These are phyloP conservation scores for Rhopilema esculentum DNA, from an alignment of 30 jellyfish, hydroid and myxozoan species.

Conservation along the genomic window DNA sequence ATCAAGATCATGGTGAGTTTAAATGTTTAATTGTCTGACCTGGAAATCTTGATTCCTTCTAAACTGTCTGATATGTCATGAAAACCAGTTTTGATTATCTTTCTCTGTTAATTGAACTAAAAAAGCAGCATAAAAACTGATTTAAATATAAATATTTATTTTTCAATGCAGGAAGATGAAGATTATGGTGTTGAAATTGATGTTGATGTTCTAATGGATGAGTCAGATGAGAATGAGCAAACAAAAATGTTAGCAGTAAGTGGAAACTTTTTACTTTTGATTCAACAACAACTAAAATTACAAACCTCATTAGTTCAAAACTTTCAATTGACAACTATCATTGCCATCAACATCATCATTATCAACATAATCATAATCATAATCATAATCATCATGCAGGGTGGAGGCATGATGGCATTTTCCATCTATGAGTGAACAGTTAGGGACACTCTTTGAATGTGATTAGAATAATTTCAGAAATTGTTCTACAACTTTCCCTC, in stretches of 20 bases:
- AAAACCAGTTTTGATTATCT: background rate
- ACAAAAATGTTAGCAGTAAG: conserved; percentile 67
- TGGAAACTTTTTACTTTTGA: background rate
- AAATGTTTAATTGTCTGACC: too few species aligned
- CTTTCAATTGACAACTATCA: too few species aligned
- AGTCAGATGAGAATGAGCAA: conserved; percentile 63
- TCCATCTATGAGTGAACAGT: too few species aligned
- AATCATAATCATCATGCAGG: too few species aligned
- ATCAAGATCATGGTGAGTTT: too few species aligned
- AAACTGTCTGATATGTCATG: background rate
- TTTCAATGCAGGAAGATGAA: conserved; percentile 78
- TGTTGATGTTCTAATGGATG: conserved; percentile 75
- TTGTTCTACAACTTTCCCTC: background rate
- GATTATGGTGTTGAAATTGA: conserved; percentile 80
- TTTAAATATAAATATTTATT: background rate
- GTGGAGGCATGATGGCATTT: too few species aligned
- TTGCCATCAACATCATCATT: too few species aligned
- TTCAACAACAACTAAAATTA: too few species aligned
- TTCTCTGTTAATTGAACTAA: background rate
- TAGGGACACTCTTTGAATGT: too few species aligned
- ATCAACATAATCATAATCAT: too few species aligned
- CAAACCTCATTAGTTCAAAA: too few species aligned
- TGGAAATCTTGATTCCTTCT: background rate
- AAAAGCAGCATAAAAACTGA: background rate
- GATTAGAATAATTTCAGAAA: background rate